Percentiles rank a stretch among this genome's conserved stretches.
These are phyloP conservation scores for Psilopsiagon aurifrons DNA, from an alignment of 2,113 vertebrate genomes.

Conservation along the genomic window DNA sequence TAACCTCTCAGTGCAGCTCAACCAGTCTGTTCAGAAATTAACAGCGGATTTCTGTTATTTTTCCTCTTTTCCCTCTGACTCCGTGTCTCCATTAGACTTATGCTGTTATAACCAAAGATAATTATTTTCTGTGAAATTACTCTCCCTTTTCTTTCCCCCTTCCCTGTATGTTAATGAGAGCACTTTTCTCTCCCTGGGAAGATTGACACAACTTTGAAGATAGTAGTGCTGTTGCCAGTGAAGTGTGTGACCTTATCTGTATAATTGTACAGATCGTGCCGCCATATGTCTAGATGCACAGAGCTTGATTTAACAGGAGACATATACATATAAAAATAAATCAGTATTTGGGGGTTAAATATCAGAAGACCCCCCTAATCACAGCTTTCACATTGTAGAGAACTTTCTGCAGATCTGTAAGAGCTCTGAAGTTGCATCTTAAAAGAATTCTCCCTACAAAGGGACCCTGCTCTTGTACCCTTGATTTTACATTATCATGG, in stretches of 20 bases:
- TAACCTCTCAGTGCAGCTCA: neutral
- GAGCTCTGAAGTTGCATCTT: neutral
- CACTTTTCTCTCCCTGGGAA: slow-evolving; percentile 8
- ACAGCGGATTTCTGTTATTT: neutral
- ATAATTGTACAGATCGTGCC: slow-evolving; percentile 58
- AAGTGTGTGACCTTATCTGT: slow-evolving; percentile 63
- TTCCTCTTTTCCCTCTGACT: neutral
- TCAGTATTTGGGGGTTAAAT: slow-evolving; percentile 46
- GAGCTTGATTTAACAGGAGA: slow-evolving; percentile 53
- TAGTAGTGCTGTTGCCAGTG: slow-evolving; percentile 44
- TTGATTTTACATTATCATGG: neutral
- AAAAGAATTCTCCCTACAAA: neutral
- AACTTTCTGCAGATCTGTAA: neutral
- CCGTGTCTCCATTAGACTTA: neutral
- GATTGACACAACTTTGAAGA: slow-evolving; percentile 59
- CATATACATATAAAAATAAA: slow-evolving; percentile 50
- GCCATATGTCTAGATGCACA: slow-evolving; percentile 57
- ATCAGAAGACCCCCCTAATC: slow-evolving; percentile 34
- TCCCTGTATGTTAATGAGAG: slow-evolving; percentile 18
- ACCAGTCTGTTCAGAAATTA: neutral
- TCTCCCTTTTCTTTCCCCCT: neutral
- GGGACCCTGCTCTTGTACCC: neutral
- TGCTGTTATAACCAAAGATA: neutral
- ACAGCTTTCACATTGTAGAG: neutral
- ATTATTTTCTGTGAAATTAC: slow-evolving; percentile 41